Percentiles rank a stretch among this genome's conserved stretches.
phyloP scores from a whole-genome alignment of 2,797 vertebrate genomes.

The Dipus sagitta region DNA sequence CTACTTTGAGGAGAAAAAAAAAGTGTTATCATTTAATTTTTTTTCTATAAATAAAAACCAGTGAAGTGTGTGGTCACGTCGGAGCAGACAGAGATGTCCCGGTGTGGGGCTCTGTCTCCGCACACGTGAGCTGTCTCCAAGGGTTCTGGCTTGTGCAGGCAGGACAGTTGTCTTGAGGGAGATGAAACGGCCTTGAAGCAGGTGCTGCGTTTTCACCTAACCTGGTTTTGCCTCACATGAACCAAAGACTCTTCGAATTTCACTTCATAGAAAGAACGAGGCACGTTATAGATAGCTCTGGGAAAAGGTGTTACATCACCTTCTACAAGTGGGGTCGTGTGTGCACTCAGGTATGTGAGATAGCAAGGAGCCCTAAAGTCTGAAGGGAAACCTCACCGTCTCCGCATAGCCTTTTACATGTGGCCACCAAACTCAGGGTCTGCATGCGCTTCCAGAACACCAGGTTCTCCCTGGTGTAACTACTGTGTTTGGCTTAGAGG shows the following conservation, averaged over 20 bases:
- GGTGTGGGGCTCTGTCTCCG: neutral
- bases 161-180: neutral
- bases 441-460: neutral
- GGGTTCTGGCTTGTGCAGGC: neutral
- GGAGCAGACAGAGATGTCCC: conserved; percentile 37
- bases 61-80: conserved; percentile 77
- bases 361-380: conserved; percentile 26
- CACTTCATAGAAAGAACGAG: neutral
- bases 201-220: neutral
- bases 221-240: conserved; percentile 48
- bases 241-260: conserved; percentile 65
- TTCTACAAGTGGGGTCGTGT: neutral
- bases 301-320: fast-evolving
- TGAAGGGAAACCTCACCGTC: neutral
- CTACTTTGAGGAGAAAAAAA: conserved; percentile 54
- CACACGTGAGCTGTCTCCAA: neutral
- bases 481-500: neutral
- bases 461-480: too few relatives aligned
- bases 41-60: conserved; percentile 80
- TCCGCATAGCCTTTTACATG: neutral
- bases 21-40: conserved; percentile 76
- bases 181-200: neutral
- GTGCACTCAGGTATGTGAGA: neutral
- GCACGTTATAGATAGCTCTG: neutral
- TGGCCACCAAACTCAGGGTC: neutral